Evolutionary conservation across 2,113 vertebrate species (phyloP), one percentile per base, ranked within the genome.

Genomic region (Nannospalax galili): DNA sequence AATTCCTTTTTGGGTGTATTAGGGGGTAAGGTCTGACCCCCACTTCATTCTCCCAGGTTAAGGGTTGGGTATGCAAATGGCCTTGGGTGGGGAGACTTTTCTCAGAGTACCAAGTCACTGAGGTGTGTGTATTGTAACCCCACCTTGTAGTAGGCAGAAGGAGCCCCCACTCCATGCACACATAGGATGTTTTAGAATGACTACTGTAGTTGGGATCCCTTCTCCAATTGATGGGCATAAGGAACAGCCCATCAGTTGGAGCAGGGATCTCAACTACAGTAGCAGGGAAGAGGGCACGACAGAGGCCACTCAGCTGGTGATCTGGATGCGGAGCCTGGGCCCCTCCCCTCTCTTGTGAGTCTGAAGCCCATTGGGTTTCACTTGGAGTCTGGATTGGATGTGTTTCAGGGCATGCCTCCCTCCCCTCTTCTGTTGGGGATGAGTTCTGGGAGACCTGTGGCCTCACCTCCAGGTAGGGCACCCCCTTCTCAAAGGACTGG

Each of bases 401-500:
- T 7, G 22, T 69, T 22, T 11, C 0, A 5, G 78, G 73, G 17
- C 20, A 4, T 0, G 5, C 42, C 79, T 82, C 24, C 32, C 69
- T 9, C 42, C 48, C 11, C 58, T 15, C 60, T 62, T 62, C 60
- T 9, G 12, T n/a, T 75, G 26, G 67, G 0, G 7, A 60, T 40
- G 4, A 35, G 45, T 45, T 24, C 5, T 28, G 37, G 48, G 70
- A 73, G 78, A n/a, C 65, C 75, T 1, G 4, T 1, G n/a, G 70
- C 70, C 95, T 96, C 96, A 99, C 99, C 99, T 99, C 99, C 96
- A 99, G 98, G 98, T 99, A 99, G 56, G 99, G 99, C 37, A 99
- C 99, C 58, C 99, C 99, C 97, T 99, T 99, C 98, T 99, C 99
- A 72, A 99, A 99, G 97, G 99, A 99, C 90, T 99, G 99, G 94